phyloP scores from a whole-genome alignment of 2,797 vertebrate species.

The Atherinosoma microstoma region DNA sequence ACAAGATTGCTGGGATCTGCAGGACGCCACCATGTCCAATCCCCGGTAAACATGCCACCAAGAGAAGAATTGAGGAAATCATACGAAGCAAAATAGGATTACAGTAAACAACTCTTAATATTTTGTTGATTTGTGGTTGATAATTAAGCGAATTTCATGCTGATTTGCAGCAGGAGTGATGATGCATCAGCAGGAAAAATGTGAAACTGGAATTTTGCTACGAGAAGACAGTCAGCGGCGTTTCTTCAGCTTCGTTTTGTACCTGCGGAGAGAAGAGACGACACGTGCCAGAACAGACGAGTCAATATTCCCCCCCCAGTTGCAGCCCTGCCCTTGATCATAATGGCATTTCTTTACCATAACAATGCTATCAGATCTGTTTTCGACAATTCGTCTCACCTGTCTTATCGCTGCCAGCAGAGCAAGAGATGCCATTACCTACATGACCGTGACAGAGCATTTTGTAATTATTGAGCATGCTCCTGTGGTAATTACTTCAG shows the following conservation, averaged over 20 bases:
- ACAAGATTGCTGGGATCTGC: constrained; percentile 45
- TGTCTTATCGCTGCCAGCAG: constrained; percentile 79
- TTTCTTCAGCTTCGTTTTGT: constrained; percentile 1
- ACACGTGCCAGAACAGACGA: constrained; percentile 11
- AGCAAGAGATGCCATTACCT: constrained; percentile 79
- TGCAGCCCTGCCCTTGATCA: constrained; percentile 46
- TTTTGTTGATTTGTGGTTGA: constrained; percentile 66
- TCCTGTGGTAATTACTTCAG: constrained; percentile 83
- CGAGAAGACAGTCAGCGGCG: neutral
- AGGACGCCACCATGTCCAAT: constrained; percentile 69
- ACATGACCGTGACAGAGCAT: constrained; percentile 74
- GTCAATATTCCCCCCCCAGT: constrained; percentile 21
- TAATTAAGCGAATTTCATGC: constrained; percentile 70
- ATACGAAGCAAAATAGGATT: constrained; percentile 62
- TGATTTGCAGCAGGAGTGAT: constrained; percentile 45
- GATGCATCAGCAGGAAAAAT: constrained; percentile 31
- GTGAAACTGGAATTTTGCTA: constrained; percentile 1
- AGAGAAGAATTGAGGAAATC: constrained; percentile 50
- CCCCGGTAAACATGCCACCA: constrained; percentile 46
- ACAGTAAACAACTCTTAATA: constrained; percentile 60
- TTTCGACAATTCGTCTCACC: constrained; percentile 85
- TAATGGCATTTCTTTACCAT: constrained; percentile 70
- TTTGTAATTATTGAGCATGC: constrained; percentile 83
- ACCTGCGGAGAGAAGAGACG: constrained; percentile 42
- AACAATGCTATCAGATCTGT: constrained; percentile 79